Evolutionary conservation across 1,140 invertebrate genomes (phyloP), one percentile per base, ranked within the genome.

Genomic region (Drosophila aff.): DNA sequence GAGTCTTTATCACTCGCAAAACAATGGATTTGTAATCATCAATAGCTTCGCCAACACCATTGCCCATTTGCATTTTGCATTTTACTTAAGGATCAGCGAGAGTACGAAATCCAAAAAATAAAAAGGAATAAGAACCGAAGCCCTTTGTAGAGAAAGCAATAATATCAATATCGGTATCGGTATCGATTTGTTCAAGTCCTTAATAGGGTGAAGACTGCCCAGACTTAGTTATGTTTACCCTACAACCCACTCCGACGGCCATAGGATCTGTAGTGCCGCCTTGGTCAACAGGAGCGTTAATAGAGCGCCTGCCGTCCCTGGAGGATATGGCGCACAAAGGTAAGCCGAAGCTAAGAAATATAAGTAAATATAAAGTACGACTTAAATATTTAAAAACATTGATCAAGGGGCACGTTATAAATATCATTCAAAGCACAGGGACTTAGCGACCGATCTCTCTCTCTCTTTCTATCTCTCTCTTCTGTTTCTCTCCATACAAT

Each of bases 261-360:
- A 87, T 93, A 26, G 79, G 90, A 15, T 44, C 90, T 6, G 86
- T 92, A 44, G 81, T 91, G 13, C 79, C 86, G 15, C 80, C 92
- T 0, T 93, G 92, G 92, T 79, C 92, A 2, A 78, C 92, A 4
- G 91, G 92, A 28, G 63, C 85, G 2, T 77, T 93, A n/a, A 93
- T 93, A 31, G 92, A 93, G 36, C 76, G 91, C 3, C 26, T 93
- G 33, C 84, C 92, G 28, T 60, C 82, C 18, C 63, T 93, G 31
- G 92, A 93, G 53, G 92, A 93, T 26, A 92, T 92, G 71, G 76
- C 87, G 10, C 91, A 93, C 43, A 93, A 93, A 67, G 92, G 92
- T 93, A 87, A 81, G 66, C 13, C 11, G 2, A 16, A 26, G 46
- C 23, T 16, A 26, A 16, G 4, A 16, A 49, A 44, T n/a, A 21